phyloP scores from a whole-genome alignment of 2,888 invertebrate species.

The Caenorhabditis sp. region DNA sequence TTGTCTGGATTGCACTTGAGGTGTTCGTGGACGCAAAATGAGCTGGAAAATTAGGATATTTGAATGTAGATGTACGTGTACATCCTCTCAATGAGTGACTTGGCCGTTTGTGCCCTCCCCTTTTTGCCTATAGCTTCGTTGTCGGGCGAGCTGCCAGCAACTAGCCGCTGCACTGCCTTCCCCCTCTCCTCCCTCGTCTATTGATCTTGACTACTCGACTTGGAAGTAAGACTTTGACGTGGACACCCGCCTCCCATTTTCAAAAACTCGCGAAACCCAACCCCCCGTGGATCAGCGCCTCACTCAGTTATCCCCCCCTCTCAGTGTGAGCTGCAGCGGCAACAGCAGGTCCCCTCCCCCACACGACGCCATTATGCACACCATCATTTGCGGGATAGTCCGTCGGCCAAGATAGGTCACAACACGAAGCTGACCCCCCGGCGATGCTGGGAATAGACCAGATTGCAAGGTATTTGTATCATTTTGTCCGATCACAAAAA shows the following conservation, averaged over 20 bases:
- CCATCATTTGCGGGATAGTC: constrained; percentile 52
- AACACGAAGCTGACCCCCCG: constrained; percentile 40
- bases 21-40: constrained; percentile 9
- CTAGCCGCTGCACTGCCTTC: constrained; percentile 41
- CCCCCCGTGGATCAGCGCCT: constrained; percentile 56
- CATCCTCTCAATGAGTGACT: constrained; percentile 54
- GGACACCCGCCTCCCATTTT: constrained; percentile 54
- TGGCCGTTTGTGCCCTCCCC: constrained; percentile 50
- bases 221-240: constrained; percentile 50
- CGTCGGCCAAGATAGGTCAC: constrained; percentile 56
- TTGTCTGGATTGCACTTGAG: constrained; percentile 22
- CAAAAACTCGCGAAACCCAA: constrained; percentile 54
- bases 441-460: constrained; percentile 77
- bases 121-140: constrained; percentile 46
- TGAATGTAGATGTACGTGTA: constrained; percentile 27
- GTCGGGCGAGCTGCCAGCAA: constrained; percentile 51
- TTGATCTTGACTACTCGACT: constrained; percentile 50
- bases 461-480: constrained; percentile 71
- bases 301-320: constrained; percentile 47
- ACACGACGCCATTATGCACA: constrained; percentile 44
- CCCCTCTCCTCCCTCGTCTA: constrained; percentile 42
- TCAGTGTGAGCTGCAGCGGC: constrained; percentile 50
- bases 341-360: constrained; percentile 42
- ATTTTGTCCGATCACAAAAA: background rate
- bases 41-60: constrained; percentile 18